Conservation (phyloP, 2,113 vertebrate species). For the Pelecanoides urinatrix region DNA sequence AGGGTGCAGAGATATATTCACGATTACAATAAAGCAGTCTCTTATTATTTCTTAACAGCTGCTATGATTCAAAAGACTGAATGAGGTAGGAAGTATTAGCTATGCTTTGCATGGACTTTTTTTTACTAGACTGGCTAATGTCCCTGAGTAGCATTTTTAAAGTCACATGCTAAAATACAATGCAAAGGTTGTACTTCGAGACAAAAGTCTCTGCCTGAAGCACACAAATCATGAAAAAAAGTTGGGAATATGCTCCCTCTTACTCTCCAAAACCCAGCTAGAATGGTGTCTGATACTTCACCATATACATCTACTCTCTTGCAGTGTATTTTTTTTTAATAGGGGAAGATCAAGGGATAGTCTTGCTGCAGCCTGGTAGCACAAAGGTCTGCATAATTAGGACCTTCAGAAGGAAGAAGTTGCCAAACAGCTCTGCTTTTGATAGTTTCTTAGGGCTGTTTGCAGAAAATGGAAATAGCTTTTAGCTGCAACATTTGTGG, state of each 20-base stretch:
- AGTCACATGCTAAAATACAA: background rate
- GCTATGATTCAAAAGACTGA: background rate
- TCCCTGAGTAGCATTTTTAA: background rate
- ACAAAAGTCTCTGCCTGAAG: background rate
- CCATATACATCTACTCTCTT: background rate
- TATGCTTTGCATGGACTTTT: background rate
- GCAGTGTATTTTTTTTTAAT: background rate
- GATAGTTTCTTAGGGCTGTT: background rate
- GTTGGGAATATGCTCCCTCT: background rate
- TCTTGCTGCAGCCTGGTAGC: background rate
- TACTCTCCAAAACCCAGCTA: background rate
- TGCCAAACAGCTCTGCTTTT: background rate
- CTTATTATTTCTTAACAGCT: background rate
- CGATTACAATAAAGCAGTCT: rapidly evolving
- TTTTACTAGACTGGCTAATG: background rate
- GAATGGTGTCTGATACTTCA: background rate
- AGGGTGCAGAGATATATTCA: background rate
- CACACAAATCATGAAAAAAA: background rate
- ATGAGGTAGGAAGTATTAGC: background rate
- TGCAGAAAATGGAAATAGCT: slow-evolving; percentile 51
- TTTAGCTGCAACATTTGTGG: slow-evolving; percentile 37
- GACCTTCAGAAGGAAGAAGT: background rate
- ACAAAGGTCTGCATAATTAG: slow-evolving; percentile 18
- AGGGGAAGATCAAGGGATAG: background rate
- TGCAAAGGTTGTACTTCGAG: background rate